Conservation (phyloP, 2,888 invertebrate genomes). For the Drosophila acutilabella region DNA sequence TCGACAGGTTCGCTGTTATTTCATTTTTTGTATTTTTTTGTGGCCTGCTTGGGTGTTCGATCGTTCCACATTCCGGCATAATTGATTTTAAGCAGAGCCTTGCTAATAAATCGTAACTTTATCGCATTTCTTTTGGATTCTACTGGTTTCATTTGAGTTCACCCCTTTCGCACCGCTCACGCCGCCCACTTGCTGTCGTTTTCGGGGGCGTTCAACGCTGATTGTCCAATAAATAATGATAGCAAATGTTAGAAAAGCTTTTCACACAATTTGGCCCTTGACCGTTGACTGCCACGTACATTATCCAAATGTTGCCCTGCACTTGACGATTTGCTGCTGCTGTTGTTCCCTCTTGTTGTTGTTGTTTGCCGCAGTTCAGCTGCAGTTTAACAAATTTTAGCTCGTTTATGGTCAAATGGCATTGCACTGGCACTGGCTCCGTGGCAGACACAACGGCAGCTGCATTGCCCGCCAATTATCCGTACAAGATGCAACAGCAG, state of each 20-base stretch:
- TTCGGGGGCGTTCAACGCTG: slow-evolving; percentile 49
- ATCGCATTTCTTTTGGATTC: slow-evolving; percentile 60
- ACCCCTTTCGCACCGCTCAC: neutral
- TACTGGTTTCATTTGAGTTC: slow-evolving; percentile 31
- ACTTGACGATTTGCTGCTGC: slow-evolving; percentile 62
- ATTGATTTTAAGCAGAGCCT: slow-evolving; percentile 83
- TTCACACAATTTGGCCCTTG: slow-evolving; percentile 57
- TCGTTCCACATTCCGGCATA: slow-evolving; percentile 84
- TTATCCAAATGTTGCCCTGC: slow-evolving; percentile 70
- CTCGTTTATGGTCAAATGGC: slow-evolving; percentile 83
- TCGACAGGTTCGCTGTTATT: slow-evolving; percentile 18
- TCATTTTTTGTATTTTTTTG: slow-evolving; percentile 27
- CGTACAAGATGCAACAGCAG: slow-evolving; percentile 67
- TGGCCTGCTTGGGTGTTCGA: slow-evolving; percentile 71
- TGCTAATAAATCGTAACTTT: slow-evolving; percentile 84
- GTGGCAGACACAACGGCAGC: slow-evolving; percentile 76
- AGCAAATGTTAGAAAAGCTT: slow-evolving; percentile 54
- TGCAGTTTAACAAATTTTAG: slow-evolving; percentile 78
- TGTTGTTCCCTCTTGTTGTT: slow-evolving; percentile 18
- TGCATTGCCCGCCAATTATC: slow-evolving; percentile 79
- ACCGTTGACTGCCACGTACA: slow-evolving; percentile 51
- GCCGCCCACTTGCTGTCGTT: slow-evolving; percentile 43
- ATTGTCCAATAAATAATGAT: slow-evolving; percentile 74
- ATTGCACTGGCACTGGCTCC: slow-evolving; percentile 57
- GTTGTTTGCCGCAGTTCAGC: slow-evolving; percentile 13